Evolutionary conservation across 2,113 vertebrate species (phyloP).

Genomic region (Oxyura jamaicensis): DNA sequence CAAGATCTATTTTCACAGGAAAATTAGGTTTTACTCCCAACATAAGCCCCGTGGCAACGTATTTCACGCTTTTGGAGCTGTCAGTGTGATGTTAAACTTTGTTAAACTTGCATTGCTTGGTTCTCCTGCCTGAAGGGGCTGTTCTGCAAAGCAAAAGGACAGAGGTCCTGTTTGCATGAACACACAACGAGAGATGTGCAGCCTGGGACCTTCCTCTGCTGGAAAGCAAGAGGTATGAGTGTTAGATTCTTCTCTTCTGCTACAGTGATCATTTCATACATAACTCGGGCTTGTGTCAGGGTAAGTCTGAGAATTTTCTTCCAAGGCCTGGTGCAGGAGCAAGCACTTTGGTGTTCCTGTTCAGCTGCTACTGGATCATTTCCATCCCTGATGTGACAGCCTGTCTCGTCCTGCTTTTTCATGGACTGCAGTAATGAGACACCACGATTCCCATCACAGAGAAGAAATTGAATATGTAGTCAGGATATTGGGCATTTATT

Average conservation of each 20-base stretch:
- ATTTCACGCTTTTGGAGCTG: not conserved
- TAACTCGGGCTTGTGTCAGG: not conserved
- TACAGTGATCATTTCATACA: accelerated
- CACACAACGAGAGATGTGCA: not conserved
- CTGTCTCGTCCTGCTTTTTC: not conserved
- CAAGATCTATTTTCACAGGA: conserved; percentile 7
- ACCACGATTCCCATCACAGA: not conserved
- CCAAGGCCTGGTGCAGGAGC: not conserved
- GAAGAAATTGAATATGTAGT: not conserved
- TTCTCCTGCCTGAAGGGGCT: not conserved
- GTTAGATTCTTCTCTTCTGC: not conserved
- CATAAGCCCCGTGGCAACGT: not conserved
- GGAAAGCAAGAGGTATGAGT: not conserved
- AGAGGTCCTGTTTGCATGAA: not conserved
- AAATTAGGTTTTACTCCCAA: not conserved
- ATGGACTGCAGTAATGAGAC: not conserved
- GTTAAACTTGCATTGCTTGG: not conserved
- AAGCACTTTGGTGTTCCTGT: not conserved
- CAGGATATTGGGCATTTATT: not conserved
- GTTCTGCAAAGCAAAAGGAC: not conserved
- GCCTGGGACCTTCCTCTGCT: not conserved
- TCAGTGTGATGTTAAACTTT: not conserved
- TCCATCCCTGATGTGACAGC: not conserved
- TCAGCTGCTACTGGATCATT: not conserved
- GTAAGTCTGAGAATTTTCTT: not conserved